Evolutionary conservation across 2,113 vertebrate genomes (phyloP).

Genomic region (Petrocephalus microphthalmus): DNA sequence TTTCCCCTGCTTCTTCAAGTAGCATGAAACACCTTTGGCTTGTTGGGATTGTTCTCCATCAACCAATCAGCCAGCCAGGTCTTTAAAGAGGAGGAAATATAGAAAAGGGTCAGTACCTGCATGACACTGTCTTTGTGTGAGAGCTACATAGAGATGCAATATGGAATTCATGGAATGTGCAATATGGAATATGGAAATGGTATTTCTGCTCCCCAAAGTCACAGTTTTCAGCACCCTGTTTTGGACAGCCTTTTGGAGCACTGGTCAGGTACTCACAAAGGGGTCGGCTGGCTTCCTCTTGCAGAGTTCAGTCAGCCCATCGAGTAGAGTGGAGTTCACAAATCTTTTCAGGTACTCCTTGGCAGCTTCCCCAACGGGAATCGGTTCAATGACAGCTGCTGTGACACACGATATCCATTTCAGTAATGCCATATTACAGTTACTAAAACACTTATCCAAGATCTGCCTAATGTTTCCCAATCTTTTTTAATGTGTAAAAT

Average conservation of each 20-base stretch:
- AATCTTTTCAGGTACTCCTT: slow-evolving; percentile 75
- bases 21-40: slow-evolving; percentile 60
- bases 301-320: slow-evolving; percentile 82
- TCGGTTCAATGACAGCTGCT: slow-evolving; percentile 72
- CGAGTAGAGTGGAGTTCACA: slow-evolving; percentile 74
- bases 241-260: background rate
- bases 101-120: slow-evolving; percentile 2
- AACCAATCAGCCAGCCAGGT: slow-evolving; percentile 91
- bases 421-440: background rate
- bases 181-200: no score
- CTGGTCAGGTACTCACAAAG: slow-evolving; percentile 62
- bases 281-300: slow-evolving; percentile 81
- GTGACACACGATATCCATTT: background rate
- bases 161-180: background rate
- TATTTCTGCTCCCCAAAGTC: background rate
- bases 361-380: slow-evolving; percentile 64
- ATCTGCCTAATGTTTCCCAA: background rate
- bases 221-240: background rate
- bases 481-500: background rate
- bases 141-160: background rate
- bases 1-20: slow-evolving; percentile 37
- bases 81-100: slow-evolving; percentile 52
- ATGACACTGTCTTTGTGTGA: background rate
- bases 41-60: slow-evolving; percentile 79
- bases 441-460: background rate